These are phyloP conservation scores for Melinaea marsaeus DNA, from an alignment of 2,888 invertebrate genomes.

Conservation along the genomic window DNA sequence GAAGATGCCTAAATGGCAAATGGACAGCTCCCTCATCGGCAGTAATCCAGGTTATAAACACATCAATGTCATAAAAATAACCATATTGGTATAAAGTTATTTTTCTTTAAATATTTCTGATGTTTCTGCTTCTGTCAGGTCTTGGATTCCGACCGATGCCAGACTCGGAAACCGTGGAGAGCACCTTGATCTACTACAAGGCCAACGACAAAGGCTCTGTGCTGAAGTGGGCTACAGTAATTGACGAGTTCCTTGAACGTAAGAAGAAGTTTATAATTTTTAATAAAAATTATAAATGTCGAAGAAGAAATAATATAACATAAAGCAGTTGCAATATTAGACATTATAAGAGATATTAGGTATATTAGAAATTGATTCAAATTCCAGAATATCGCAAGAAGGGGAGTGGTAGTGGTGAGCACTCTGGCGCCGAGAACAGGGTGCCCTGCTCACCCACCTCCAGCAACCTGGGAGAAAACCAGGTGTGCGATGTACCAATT, in stretches of 20 bases:
- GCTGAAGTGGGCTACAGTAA: conserved; percentile 87
- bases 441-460: conserved; percentile 82
- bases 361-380: not conserved
- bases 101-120: not conserved
- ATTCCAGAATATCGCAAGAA: conserved; percentile 70
- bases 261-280: conserved; percentile 47
- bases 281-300: no score
- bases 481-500: conserved; percentile 90
- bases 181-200: conserved; percentile 97
- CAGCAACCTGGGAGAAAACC: conserved; percentile 78
- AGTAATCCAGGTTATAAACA: conserved; percentile 89
- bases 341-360: no score
- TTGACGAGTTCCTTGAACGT: conserved; percentile 88
- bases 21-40: conserved; percentile 91
- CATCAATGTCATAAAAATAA: not conserved
- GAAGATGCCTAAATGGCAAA: conserved; percentile 93
- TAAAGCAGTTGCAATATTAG: no score
- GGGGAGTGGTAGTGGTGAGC: conserved; percentile 65
- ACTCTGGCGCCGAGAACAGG: conserved; percentile 77
- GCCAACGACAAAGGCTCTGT: conserved; percentile 86
- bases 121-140: conserved; percentile 73
- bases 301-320: not conserved
- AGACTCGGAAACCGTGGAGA: conserved; percentile 89
- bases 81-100: not conserved
- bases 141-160: conserved; percentile 98